Conservation (phyloP, 2,888 invertebrate species). For the Polyommatus iphigenia region DNA sequence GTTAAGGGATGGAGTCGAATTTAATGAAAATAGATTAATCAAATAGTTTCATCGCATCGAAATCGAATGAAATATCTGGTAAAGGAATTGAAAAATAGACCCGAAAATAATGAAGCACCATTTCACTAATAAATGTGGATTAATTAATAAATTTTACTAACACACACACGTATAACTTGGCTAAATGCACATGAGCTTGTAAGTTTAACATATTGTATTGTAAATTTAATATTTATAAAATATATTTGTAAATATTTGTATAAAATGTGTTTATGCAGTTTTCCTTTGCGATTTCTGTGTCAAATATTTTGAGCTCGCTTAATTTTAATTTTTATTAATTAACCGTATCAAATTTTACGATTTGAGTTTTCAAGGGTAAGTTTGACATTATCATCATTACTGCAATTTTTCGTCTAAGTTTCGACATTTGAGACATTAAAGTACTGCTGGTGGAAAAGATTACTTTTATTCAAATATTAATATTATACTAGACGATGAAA, state of each 20-base stretch:
- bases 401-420: background rate
- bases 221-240: constrained; percentile 2
- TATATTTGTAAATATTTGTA: background rate
- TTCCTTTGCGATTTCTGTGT: background rate
- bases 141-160: background rate
- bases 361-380: background rate
- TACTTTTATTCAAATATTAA: no score
- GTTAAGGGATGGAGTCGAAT: background rate
- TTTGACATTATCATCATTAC: no score
- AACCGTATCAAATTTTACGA: background rate
- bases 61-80: background rate
- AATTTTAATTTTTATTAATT: background rate
- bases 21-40: background rate
- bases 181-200: background rate
- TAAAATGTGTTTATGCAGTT: constrained; percentile 1
- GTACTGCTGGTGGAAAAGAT: no score
- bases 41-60: background rate
- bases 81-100: background rate
- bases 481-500: background rate
- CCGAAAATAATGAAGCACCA: background rate
- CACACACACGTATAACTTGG: background rate
- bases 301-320: background rate
- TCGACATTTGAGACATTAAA: background rate
- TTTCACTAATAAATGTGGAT: background rate
- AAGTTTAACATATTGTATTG: background rate